These are phyloP conservation scores for Pseudobourletiella spinata DNA, from an alignment of 1,140 invertebrate genomes.

Conservation along the genomic window DNA sequence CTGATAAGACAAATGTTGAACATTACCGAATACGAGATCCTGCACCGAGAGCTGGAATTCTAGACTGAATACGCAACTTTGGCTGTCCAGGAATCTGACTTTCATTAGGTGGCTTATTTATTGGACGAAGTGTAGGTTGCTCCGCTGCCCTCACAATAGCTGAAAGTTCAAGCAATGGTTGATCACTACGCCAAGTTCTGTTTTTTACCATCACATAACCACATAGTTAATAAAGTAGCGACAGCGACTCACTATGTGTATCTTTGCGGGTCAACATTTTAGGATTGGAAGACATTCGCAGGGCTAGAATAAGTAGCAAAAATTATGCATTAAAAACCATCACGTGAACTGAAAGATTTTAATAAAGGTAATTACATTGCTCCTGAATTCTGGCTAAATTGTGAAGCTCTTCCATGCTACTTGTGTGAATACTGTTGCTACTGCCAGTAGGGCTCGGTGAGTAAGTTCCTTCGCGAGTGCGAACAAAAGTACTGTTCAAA, in stretches of 20 bases:
- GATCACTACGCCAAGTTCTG: too few species aligned
- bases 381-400: slow-evolving; percentile 17
- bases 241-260: slow-evolving; percentile 7
- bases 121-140: not conserved
- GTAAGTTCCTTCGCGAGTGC: not conserved
- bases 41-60: slow-evolving; percentile 17
- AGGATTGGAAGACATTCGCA: slow-evolving; percentile 8
- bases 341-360: too few species aligned
- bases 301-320: not conserved
- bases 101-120: not conserved
- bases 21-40: slow-evolving; percentile 6
- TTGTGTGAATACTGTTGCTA: slow-evolving; percentile 21
- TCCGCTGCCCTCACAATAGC: not conserved
- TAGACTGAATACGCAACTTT: slow-evolving; percentile 7
- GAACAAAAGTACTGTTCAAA: slow-evolving; percentile 17
- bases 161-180: not conserved
- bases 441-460: slow-evolving; percentile 12
- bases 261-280: slow-evolving; percentile 7
- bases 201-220: too few species aligned
- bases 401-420: slow-evolving; percentile 28
- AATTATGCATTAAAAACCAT: too few species aligned
- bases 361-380: slow-evolving; percentile 15
- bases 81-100: not conserved
- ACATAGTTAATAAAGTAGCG: too few species aligned
- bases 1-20: too few species aligned